Evolutionary conservation across 1,140 invertebrate species (phyloP), one percentile per base, ranked within the genome.

Genomic region (Asobara japonica): DNA sequence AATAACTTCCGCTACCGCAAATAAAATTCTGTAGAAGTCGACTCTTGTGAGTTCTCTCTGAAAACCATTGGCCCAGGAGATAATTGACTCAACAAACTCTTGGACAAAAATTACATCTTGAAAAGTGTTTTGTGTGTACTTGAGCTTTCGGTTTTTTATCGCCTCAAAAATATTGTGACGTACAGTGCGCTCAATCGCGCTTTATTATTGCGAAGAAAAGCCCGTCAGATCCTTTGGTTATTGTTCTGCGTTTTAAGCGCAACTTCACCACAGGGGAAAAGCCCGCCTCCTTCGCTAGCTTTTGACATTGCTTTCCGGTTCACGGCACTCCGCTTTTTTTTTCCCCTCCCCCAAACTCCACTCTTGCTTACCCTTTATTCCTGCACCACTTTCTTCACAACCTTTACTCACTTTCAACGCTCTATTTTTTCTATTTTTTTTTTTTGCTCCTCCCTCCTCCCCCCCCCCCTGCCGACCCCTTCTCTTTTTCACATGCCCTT

Each of bases 241-340:
- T 56, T 56, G 51, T 56, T 56, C 51, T 56, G 51, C 51, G 51
- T 56, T 56, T 56, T 22, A 56, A 56, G 51, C 51, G 51, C 25
- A 22, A 56, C 18, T 56, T 56, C 51, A 56, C 51, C 51, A 56
- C 51, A n/a, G n/a, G n/a, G n/a, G 6, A 56, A 18, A 56, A 56
- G 10, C 41, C 13, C 20, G 22, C 22, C 22, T 25, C 51, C 25
- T 25, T 10, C 6, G 6, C 22, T 45, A 16, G 5, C 22, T 56
- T 56, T 56, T 56, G 51, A 56, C 51, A 25, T 56, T 56, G 20
- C 51, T 56, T 56, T 56, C 51, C 51, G 51, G 20, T 56, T 56
- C 51, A 56, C 20, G 51, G 22, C 20, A 20, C 22, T 10, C 51
- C 51, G 25, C 51, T 56, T 13, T 56, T 56, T 56, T 22, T 22